phyloP scores from a whole-genome alignment of 2,113 vertebrate genomes.

The Channa argus region DNA sequence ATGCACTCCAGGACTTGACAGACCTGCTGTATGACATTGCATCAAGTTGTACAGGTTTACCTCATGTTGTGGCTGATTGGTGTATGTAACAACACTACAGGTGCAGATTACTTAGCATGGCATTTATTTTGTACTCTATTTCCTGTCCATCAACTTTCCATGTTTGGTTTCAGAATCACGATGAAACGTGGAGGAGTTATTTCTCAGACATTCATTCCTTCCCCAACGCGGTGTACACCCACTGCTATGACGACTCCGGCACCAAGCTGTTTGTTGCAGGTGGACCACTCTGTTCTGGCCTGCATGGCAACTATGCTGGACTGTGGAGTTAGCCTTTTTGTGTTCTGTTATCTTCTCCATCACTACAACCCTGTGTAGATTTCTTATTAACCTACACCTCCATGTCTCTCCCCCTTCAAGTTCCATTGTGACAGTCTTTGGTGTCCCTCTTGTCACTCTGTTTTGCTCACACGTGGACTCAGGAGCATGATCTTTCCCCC shows the following conservation, averaged over 20 bases:
- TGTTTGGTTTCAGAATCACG: conserved; percentile 88
- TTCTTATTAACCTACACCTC: conserved; percentile 42
- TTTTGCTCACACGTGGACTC: conserved; percentile 71
- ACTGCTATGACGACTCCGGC: conserved; percentile 98
- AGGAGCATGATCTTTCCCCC: conserved; percentile 68
- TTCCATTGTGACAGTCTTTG: conserved; percentile 22
- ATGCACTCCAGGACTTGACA: no score
- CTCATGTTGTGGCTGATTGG: no score
- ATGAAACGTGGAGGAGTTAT: conserved; percentile 99
- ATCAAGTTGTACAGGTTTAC: no score
- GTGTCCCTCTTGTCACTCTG: conserved; percentile 26
- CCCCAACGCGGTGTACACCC: conserved; percentile 98
- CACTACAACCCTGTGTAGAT: conserved; percentile 39
- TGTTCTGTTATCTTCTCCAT: conserved; percentile 19
- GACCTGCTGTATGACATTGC: no score
- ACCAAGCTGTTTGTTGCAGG: conserved; percentile 98
- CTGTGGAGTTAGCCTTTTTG: conserved; percentile 91
- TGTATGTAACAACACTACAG: background rate
- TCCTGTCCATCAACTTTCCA: background rate
- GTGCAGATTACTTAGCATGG: background rate
- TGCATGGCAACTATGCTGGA: conserved; percentile 98
- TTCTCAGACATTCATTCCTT: conserved; percentile 97
- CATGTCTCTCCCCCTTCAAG: conserved; percentile 29
- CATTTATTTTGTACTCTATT: background rate
- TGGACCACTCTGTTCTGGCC: conserved; percentile 95